Base-by-base conservation (phyloP, 2,888 invertebrate genomes). In the Lampropteryx suffumata region DNA sequence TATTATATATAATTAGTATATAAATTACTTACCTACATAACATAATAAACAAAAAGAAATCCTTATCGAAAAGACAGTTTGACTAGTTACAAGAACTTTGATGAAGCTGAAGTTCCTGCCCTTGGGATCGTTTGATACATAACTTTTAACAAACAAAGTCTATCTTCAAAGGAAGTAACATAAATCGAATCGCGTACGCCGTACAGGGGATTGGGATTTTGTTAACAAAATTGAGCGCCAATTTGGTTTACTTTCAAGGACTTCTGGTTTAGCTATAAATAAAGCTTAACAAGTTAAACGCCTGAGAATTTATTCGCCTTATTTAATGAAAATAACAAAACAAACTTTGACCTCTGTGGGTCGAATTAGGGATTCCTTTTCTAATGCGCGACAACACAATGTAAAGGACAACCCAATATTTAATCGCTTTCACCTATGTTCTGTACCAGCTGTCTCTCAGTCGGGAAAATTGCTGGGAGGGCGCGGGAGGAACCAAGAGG, bases 391-490 rank as follows among this genome's bases (percentile, higher is more conserved):
- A n/a, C n/a, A n/a, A n/a, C n/a, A n/a, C n/a, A n/a, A n/a, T n/a
- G n/a, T n/a, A n/a, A n/a, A n/a, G n/a, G n/a, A n/a, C n/a, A n/a
- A n/a, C 14, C 10, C n/a, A 6, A 30, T 40, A 5, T 42, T n/a
- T n/a, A 65, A 52, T 61, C 58, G 61, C 63, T 52, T 41, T 43
- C 37, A 56, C 56, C 59, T 55, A 57, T 57, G 42, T 50, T 50
- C 29, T 43, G 39, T 57, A 61, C 41, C 59, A 48, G 53, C 67
- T 58, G 65, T 65, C 73, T 71, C 66, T 70, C 55, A 67, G 71
- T 67, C 65, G 69, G 67, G 69, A 70, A 68, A 69, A 71, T 69
- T 68, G 73, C 70, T 58, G 72, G 66, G 67, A 67, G 72, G 73
- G 73, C 57, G 71, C 67, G 72, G 69, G 71, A 62, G 67, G 71